phyloP scores from a whole-genome alignment of 35 echinoderm and acorn worm genomes.

The Apostichopus japonicus region DNA sequence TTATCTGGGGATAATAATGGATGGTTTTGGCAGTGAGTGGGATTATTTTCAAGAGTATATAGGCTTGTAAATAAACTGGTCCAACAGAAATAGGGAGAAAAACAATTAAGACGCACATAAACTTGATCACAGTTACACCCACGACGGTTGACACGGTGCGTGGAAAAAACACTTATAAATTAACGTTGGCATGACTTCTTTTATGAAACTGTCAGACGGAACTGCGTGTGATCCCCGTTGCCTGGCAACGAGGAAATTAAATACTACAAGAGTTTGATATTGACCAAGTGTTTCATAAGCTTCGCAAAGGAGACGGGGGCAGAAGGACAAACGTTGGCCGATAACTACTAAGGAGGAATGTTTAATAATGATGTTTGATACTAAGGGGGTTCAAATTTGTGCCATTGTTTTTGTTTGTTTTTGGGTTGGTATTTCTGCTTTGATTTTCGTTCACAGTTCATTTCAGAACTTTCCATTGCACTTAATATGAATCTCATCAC shows the following conservation, averaged over 20 bases:
- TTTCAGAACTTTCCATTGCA: too few species aligned
- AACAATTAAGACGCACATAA: neutral
- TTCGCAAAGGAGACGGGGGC: too few species aligned
- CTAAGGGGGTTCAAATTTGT: too few species aligned
- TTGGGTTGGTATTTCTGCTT: too few species aligned
- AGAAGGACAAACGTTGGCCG: too few species aligned
- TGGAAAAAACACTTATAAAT: constrained; percentile 1
- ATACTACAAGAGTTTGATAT: neutral
- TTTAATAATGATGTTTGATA: too few species aligned
- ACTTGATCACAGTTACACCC: neutral
- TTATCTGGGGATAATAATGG: neutral
- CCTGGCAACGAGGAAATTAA: neutral
- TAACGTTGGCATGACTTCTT: neutral
- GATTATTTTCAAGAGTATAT: neutral
- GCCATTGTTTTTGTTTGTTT: too few species aligned
- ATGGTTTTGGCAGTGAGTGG: neutral
- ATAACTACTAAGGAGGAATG: too few species aligned
- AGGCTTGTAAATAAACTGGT: neutral
- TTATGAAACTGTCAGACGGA: neutral
- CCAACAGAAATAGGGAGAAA: neutral
- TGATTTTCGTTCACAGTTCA: too few species aligned
- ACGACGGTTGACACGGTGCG: neutral
- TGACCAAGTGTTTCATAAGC: neutral
- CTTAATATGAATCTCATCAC: too few species aligned
- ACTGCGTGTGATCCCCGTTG: neutral